These are phyloP conservation scores for Hypolimnas misippus DNA, from an alignment of 2,888 invertebrate species.

Conservation along the genomic window DNA sequence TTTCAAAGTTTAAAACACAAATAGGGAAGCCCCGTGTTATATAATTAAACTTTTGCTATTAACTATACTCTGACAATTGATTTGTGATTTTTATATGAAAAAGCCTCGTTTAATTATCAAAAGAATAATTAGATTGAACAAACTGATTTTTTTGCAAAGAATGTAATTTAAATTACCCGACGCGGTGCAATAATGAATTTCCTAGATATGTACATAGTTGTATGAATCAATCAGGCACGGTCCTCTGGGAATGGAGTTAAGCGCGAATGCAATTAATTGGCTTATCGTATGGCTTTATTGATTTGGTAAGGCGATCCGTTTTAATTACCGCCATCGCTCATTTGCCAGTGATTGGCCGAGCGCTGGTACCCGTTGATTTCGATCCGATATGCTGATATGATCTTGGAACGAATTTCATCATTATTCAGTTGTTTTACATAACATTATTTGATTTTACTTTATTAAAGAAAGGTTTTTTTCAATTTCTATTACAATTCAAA, in stretches of 20 bases:
- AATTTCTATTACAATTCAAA: no score
- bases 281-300: constrained; percentile 80
- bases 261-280: constrained; percentile 79
- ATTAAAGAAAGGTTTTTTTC: no score
- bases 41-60: no score
- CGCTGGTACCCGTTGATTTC: constrained; percentile 29
- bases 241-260: constrained; percentile 60
- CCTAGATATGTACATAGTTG: constrained; percentile 37
- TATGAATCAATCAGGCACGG: constrained; percentile 53
- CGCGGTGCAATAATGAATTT: constrained; percentile 35
- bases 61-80: no score
- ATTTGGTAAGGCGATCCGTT: constrained; percentile 82
- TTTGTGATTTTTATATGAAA: no score
- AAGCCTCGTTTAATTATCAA: no score
- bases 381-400: constrained; percentile 33
- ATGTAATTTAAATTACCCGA: constrained; percentile 18
- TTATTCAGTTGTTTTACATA: constrained; percentile 2
- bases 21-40: no score
- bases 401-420: constrained; percentile 25
- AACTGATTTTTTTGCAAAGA: no score
- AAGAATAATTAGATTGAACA: no score
- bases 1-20: no score
- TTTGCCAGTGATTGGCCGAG: constrained; percentile 74
- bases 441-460: constrained; percentile 3
- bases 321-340: constrained; percentile 81